Base-by-base conservation (phyloP, 2,113 vertebrate genomes). In the Perca fluviatilis region DNA sequence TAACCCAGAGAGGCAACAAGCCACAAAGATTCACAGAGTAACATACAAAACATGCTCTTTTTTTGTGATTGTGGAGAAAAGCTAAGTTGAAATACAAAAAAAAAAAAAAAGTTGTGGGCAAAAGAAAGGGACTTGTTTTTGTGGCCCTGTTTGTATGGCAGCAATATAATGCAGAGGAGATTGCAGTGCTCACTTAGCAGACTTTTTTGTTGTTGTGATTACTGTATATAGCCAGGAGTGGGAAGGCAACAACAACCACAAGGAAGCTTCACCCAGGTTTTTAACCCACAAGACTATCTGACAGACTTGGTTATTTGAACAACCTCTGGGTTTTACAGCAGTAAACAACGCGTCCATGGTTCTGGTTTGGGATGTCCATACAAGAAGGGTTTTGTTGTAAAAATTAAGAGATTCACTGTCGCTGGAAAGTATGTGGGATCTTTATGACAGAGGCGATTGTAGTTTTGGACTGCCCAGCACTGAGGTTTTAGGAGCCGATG, bases 361-460 rank as follows among this genome's bases (percentile, higher is more conserved):
- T 89, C 80, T 62, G 61, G 51, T 67, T 85, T 30, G 15, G n/a
- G 64, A 75, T 73, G 66, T n/a, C 85, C 77, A 14, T 83, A 94
- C 88, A 94, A 88, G 87, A 88, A 90, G 43, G 1, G 19, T 74
- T 86, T 80, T 87, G 85, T 92, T 79, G 72, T 65, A 65, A 93
- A 86, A 79, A 86, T 78, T 33, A 27, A 30, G 58, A 88, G 80
- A 92, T 91, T 86, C 75, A 73, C 63, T 71, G 83, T 66, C 63
- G 13, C 69, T 80, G 77, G 85, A 90, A 85, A 90, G 64, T 80
- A 77, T 90, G 70, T 68, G 25, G 77, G 57, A 84, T 75, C 74
- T 86, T 90, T 84, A 79, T 80, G 72, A 79, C 85, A 76, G 74
- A 82, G 53, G 72, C 80, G 36, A 83, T 77, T 87, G 79, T 81